A percentile compares a stretch with the other conserved stretches of the same genome.
These are phyloP conservation scores for Hippopotamyrus pictus DNA, from an alignment of 2,797 vertebrate genomes.

Conservation along the genomic window DNA sequence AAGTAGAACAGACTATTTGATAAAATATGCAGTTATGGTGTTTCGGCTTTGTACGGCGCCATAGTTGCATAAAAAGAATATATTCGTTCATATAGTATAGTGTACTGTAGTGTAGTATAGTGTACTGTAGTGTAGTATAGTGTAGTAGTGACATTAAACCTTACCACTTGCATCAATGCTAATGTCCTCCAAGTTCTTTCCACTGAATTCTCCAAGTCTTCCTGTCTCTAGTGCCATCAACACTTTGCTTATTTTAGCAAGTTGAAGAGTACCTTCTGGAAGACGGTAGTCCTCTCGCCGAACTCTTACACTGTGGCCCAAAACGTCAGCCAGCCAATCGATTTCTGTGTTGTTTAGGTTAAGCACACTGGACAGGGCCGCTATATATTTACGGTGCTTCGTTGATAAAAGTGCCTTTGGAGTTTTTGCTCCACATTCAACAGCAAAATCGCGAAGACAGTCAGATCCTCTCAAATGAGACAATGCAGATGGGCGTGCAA, in stretches of 20 bases:
- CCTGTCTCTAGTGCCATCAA: constrained; percentile 24
- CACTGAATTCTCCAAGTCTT: constrained; percentile 17
- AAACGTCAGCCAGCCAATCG: not conserved
- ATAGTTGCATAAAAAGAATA: not conserved
- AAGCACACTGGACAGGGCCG: not conserved
- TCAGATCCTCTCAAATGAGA: constrained; percentile 22
- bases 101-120: not conserved
- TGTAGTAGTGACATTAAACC: not conserved
- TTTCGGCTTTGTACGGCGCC: not conserved
- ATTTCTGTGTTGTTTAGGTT: not conserved
- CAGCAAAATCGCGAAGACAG: constrained; percentile 11
- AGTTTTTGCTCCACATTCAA: constrained; percentile 20
- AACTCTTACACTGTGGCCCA: not conserved
- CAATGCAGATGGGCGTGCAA: constrained; percentile 22
- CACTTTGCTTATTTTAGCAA: constrained; percentile 3
- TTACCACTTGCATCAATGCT: not conserved
- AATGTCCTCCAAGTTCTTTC: constrained; percentile 22
- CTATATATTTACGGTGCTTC: constrained; percentile 9
- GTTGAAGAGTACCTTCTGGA: constrained; percentile 19
- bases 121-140: not conserved
- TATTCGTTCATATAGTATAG: not conserved
- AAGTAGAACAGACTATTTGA: not conserved
- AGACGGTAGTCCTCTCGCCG: constrained; percentile 14
- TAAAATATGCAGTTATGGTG: not conserved
- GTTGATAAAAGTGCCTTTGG: constrained; percentile 13